These are phyloP conservation scores for Eretmocerus hayati DNA, from an alignment of 2,888 invertebrate genomes.

Conservation along the genomic window DNA sequence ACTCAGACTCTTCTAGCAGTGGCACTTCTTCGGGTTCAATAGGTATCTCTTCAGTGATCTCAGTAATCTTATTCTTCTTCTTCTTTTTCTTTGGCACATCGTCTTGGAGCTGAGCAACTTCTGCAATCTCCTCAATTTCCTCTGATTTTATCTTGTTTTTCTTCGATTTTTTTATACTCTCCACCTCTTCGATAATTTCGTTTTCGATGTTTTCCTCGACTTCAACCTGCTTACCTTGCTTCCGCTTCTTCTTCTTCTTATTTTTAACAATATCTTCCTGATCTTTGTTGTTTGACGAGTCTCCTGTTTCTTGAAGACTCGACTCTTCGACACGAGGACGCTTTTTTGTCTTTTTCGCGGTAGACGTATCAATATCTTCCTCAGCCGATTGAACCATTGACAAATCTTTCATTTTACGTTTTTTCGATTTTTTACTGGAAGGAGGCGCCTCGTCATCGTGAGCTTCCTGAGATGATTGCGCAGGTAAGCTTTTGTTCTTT, in stretches of 20 bases:
- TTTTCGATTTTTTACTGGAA: conserved; percentile 23
- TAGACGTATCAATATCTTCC: conserved; percentile 7
- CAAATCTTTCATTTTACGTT: conserved; percentile 23
- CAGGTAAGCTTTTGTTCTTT: neutral
- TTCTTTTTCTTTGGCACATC: conserved; percentile 4
- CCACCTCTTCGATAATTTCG: neutral
- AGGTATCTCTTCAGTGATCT: neutral
- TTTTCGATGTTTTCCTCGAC: neutral
- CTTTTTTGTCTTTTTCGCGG: conserved; percentile 10
- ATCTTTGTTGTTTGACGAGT: too few relatives aligned
- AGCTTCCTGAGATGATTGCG: too few relatives aligned
- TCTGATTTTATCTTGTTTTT: conserved; percentile 2
- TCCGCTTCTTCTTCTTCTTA: conserved; percentile 10
- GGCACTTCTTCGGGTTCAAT: neutral
- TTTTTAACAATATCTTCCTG: conserved; percentile 1
- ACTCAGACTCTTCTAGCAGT: neutral
- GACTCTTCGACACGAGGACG: conserved; percentile 12
- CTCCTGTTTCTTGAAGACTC: conserved; percentile 15
- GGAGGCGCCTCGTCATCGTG: neutral
- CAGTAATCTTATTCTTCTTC: conserved; percentile 3
- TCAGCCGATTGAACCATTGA: conserved; percentile 3
- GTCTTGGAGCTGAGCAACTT: neutral
- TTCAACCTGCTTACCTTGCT: neutral
- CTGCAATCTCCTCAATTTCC: neutral
- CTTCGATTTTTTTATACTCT: conserved; percentile 5